Evolutionary conservation across 2,113 vertebrate genomes (phyloP), one percentile per base, ranked within the genome.

Genomic region (Garra rufa): DNA sequence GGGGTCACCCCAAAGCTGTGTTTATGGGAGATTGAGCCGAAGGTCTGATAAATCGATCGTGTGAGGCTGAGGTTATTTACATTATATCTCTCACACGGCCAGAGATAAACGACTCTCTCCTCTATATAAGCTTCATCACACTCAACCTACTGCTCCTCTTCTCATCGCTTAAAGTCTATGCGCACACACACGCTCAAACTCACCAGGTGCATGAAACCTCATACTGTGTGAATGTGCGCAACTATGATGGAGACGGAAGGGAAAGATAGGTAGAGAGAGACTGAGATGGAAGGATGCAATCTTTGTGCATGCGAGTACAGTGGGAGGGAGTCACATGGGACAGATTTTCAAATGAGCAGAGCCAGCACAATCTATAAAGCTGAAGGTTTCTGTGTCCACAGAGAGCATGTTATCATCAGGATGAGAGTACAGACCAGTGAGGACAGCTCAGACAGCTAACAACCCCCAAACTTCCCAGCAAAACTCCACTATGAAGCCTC

Each of bases 1-100:
- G 80, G 63, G 82, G 83, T 86, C 85, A 77, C 80, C 85, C 65
- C 80, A 46, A 84, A 86, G 87, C 76, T 88, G 82, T 88, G 87
- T 88, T 86, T 88, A 88, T 78, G 76, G 77, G 77, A 88, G 87
- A 83, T 83, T 77, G 75, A 85, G 82, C 81, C 67, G 81, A 83
- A 83, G 48, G 83, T 83, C 84, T 88, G 87, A 88, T 88, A 85
- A 85, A 88, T 88, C 81, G 82, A 83, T 83, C 55, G 57, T 69
- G 81, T 81, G 82, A 70, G 75, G 65, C 80, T 43, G 76, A 80
- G 87, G 78, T 88, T 88, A 88, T 88, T 88, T 88, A 88, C 84
- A 85, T 85, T 82, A 41, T 48, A 83, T 82, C 67, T 76, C 59
- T 30, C 67, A 83, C 67, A 85, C 17, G 24, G 34, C 81, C 48